phyloP scores from a whole-genome alignment of 2,888 invertebrate species.

The Minunthozetes semirufus region DNA sequence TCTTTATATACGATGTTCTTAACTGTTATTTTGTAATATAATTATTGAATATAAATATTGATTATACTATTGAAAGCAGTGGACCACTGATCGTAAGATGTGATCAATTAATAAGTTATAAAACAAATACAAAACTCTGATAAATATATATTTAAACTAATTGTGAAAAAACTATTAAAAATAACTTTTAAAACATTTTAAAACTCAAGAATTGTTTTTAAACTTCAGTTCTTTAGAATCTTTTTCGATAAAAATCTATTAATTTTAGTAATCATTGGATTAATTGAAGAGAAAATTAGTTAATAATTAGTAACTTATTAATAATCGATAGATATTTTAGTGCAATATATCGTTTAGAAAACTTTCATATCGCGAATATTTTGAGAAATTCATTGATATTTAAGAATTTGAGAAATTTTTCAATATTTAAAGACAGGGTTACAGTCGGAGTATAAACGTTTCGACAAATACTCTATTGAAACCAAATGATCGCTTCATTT shows the following conservation, averaged over 20 bases:
- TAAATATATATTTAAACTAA: conserved; percentile 14
- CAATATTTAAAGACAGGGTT: too few relatives aligned
- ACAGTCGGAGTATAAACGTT: not conserved
- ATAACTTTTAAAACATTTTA: not conserved
- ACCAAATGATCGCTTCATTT: not conserved
- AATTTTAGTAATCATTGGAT: not conserved
- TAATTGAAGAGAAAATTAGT: not conserved
- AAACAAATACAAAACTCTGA: not conserved
- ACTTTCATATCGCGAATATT: conserved; percentile 2
- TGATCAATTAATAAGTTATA: conserved; percentile 20
- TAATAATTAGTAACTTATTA: not conserved
- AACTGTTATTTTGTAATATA: conserved; percentile 29
- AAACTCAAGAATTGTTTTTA: not conserved
- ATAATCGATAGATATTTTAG: not conserved
- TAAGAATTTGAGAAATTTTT: too few relatives aligned
- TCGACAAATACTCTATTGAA: conserved; percentile 1
- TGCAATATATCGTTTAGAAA: not conserved
- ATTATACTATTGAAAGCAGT: conserved; percentile 24
- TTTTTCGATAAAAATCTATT: not conserved
- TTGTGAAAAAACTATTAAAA: not conserved
- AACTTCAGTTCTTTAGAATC: not conserved
- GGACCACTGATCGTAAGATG: conserved; percentile 27
- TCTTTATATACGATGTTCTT: conserved; percentile 13
- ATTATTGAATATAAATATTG: not conserved
- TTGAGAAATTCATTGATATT: too few relatives aligned